Conservation (phyloP, 1,140 invertebrate species). For the Melipona quadrifasciata region DNA sequence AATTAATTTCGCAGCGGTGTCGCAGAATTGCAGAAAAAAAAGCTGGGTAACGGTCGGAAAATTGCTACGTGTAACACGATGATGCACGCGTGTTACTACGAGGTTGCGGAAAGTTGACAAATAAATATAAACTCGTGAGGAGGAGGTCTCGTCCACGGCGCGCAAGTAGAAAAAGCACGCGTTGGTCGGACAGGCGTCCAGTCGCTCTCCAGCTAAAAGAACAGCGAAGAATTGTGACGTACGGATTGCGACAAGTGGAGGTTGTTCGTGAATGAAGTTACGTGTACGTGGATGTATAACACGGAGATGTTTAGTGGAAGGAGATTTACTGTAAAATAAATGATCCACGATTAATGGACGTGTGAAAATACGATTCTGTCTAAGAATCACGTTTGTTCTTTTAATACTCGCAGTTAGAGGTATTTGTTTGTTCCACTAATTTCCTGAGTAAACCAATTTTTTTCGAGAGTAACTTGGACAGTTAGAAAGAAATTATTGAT, state of each 20-base stretch:
- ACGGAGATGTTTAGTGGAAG: background rate
- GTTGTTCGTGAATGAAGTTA: background rate
- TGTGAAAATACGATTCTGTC: no score
- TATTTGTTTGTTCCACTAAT: no score
- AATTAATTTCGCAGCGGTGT: slow-evolving; percentile 14
- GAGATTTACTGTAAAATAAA: no score
- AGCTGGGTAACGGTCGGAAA: background rate
- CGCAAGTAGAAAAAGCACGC: background rate
- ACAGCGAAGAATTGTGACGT: background rate
- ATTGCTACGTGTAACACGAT: background rate
- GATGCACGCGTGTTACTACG: background rate
- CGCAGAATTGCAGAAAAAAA: background rate
- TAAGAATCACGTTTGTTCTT: no score
- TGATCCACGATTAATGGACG: no score
- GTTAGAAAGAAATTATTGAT: no score
- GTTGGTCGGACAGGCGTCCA: background rate
- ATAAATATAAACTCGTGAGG: background rate
- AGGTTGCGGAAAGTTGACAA: background rate
- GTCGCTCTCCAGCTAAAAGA: background rate
- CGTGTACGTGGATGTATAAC: no score
- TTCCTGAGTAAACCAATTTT: no score
- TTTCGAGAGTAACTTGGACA: no score
- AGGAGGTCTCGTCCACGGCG: no score
- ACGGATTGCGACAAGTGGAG: no score
- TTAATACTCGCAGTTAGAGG: no score